Base-by-base conservation (phyloP, 2,888 invertebrate genomes). In the Meteorus colon region DNA sequence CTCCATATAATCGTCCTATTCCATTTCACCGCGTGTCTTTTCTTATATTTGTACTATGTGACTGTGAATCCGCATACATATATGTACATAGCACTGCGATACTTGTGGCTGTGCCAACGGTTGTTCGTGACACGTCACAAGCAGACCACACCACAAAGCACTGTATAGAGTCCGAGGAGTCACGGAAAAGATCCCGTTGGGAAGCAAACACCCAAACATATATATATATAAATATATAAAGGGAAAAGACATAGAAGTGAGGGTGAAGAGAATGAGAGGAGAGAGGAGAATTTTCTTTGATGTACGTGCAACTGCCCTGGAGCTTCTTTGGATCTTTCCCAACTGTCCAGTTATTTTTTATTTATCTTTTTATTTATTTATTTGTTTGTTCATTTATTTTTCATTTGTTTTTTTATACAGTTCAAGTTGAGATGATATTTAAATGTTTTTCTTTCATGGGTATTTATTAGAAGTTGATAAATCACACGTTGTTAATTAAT, bases 51-150 rank as follows among this genome's bases (percentile, higher is more conserved):
- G 55, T 55, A 19, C 55, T 55, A 8, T 55, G 55, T 55, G 8
- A 55, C n/a, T 19, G 41, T 14, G 62, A 71, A 37, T 31, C 45
- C 10, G 16, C 31, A 65, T 3, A 24, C n/a, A 45, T 74, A 14
- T 74, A 66, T 59, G 41, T 48, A 62, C 69, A 72, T 59, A 45
- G 60, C 41, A 29, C 29, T 69, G 31, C n/a, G 27, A 62, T 29
- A 62, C 31, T 27, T 59, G 74, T 37, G 66, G 74, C 59, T 55
- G 29, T 45, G 41, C 60, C 62, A 62, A 29, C 45, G 71, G 77
- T 71, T 71, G 69, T 70, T 67, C 69, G 74, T 74, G 74, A 77
- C 73, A 74, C 66, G 77, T 74, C 74, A 60, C 71, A 68, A 69
- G 48, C 59, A 37, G 55, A 19, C 55, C 4, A 48, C n/a, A 45